phyloP scores from a whole-genome alignment of 1,140 invertebrate species.

The Trichoplusia ni region DNA sequence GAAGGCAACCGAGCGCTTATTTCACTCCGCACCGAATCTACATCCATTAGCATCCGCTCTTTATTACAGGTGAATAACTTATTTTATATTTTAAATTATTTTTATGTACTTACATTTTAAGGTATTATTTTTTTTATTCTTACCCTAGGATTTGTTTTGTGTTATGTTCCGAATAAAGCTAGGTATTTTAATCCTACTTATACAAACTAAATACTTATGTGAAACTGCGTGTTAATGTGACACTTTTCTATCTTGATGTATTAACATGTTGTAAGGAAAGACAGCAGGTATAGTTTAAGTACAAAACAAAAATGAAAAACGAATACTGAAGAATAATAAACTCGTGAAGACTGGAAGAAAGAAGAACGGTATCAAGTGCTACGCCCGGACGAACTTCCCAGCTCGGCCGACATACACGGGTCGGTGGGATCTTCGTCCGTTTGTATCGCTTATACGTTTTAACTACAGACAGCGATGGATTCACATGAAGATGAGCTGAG shows the following conservation, averaged over 20 bases:
- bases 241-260: neutral
- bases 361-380: slow-evolving; percentile 81
- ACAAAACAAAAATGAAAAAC: neutral
- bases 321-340: slow-evolving; percentile 32
- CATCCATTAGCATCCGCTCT: slow-evolving; percentile 63
- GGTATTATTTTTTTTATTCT: no score
- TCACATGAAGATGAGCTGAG: neutral
- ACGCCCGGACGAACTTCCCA: slow-evolving; percentile 86
- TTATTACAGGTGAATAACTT: slow-evolving; percentile 69
- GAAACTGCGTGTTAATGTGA: neutral
- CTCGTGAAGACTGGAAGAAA: slow-evolving; percentile 50
- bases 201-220: neutral
- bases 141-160: no score
- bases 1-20: slow-evolving; percentile 62
- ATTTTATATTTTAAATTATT: slow-evolving; percentile 17
- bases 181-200: no score
- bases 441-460: slow-evolving; percentile 83
- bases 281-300: neutral
- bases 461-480: slow-evolving; percentile 39
- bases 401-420: slow-evolving; percentile 78
- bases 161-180: no score
- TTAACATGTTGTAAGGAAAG: no score
- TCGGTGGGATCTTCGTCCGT: slow-evolving; percentile 90
- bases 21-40: slow-evolving; percentile 59
- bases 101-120: neutral